Evolutionary conservation across 2,797 vertebrate genomes (phyloP), one percentile per base, ranked within the genome.

Genomic region (Micrastur ruficollis): DNA sequence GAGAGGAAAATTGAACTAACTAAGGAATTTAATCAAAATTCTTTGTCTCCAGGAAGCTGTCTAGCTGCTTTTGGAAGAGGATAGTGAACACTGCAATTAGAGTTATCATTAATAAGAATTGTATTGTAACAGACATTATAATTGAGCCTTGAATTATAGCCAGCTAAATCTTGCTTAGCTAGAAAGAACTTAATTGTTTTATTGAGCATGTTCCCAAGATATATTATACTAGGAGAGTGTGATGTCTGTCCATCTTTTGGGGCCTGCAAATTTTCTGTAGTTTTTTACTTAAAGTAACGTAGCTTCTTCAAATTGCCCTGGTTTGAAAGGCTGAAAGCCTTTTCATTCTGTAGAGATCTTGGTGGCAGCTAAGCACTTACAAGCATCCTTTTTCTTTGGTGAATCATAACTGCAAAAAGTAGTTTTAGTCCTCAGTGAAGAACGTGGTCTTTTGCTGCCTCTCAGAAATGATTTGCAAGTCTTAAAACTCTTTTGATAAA

Each of bases 31-130:
- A 82, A 79, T 94, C 49, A 76, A 74, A 90, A 85, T 73, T 84
- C 85, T 86, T 75, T 91, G 79, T 88, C 70, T 93, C 62, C 42
- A 61, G 66, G 53, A 93, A 89, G 42, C 85, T 82, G 58, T 34
- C 73, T 88, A 62, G 67, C 38, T 91, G 71, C n/a, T 14, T 87
- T 92, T 96, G 68, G 73, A 90, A 91, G 50, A 87, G 25, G 47
- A 49, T 36, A 81, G 47, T 47, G 61, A 93, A 70, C 71, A 63
- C 36, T 78, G 38, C 73, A 89, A 84, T 92, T 88, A 91, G 49
- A 95, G 46, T 49, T 82, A 87, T 72, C 63, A 22, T 94, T 85
- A 94, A 65, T 95, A 94, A 94, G 72, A 79, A 83, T 59, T 85
- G 50, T 65, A 50, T 89, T 81, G 34, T 81, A 86, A 55, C 56